Base-by-base conservation (phyloP, 2,888 invertebrate species). In the Xestobium rufovillosum region DNA sequence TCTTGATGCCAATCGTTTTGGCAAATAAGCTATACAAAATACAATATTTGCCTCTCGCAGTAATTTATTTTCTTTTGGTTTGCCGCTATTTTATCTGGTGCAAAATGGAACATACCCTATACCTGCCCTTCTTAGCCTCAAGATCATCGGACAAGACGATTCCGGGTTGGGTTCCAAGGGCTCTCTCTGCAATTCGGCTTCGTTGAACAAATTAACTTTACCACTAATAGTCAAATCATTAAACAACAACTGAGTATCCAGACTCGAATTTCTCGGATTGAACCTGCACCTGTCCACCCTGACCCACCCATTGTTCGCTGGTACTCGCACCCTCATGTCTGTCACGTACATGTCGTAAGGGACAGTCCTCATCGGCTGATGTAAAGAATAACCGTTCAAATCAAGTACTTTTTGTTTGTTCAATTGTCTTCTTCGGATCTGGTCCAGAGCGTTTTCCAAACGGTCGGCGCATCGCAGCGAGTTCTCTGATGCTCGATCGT, bases 171-270 rank as follows among this genome's bases (percentile, higher is more conserved):
- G 54, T 34, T 53, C 47, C 19, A 56, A 35, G 6, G 62, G 61
- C 41, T 67, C 62, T 32, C 72, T 68, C 8, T 67, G 68, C 41
- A 70, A 65, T 34, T 62, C 59, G 3, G 54, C 61, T 15, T 61
- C 66, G 40, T 59, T 57, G 47, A 63, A 66, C 23, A 85, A 61
- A 42, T 82, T 80, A 0, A 86, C 80, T 50, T 76, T 75, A 0
- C 87, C 86, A 42, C 83, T 83, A 32, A 87, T 83, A 1, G 84
- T 82, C 26, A 88, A 64, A 55, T 87, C 87, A 50, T 82, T 81
- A 64, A 88, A 85, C 8, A 83, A 67, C 0, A 88, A 69, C 55
- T 83, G 75, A 1, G 85, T 85, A 48, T 83, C 83, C 4, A 87
- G 66, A 8, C 83, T 83, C 3, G 79, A 73, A 56, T 81, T 84